Evolutionary conservation across 2,888 invertebrate species (phyloP).

Genomic region (Baccha elongata): DNA sequence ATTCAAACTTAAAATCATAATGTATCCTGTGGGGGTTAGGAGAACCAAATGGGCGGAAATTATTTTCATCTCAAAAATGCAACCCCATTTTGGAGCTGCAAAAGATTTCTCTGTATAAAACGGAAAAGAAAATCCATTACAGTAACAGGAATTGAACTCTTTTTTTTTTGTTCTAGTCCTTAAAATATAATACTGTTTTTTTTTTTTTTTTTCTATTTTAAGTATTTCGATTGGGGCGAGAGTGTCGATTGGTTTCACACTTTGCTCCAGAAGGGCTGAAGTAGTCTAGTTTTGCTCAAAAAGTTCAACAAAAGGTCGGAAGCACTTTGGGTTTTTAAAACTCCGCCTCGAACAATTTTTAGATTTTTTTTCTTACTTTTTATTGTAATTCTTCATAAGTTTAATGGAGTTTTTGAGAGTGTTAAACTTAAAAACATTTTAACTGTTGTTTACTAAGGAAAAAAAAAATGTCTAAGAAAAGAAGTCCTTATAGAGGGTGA

Average conservation of each 20-base stretch:
- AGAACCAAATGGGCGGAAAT: conserved; percentile 46
- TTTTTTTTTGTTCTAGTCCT: conserved; percentile 39
- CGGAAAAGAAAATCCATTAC: conserved; percentile 69
- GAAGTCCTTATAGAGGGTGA: conserved; percentile 28
- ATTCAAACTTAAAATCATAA: conserved; percentile 42
- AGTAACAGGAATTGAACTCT: conserved; percentile 54
- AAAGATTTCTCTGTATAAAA: conserved; percentile 36
- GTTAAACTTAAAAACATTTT: conserved; percentile 54
- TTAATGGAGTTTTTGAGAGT: conserved; percentile 59
- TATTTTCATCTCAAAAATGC: conserved; percentile 58
- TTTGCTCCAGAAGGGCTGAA: conserved; percentile 24
- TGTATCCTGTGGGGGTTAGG: conserved; percentile 2
- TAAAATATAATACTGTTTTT: conserved; percentile 36
- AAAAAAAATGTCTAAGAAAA: conserved; percentile 32
- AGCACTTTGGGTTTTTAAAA: conserved; percentile 52
- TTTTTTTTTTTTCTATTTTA: conserved; percentile 33
- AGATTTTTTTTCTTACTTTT: not conserved
- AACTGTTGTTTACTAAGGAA: conserved; percentile 37
- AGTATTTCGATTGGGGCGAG: conserved; percentile 40
- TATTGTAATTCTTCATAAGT: conserved; percentile 32
- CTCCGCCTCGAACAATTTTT: conserved; percentile 36
- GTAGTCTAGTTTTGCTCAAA: conserved; percentile 14
- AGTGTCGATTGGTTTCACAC: conserved; percentile 63
- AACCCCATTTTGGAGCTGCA: conserved; percentile 38
- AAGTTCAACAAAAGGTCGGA: conserved; percentile 61